Base-by-base conservation (phyloP, 2,888 invertebrate genomes). In the Cotesia congregata region DNA sequence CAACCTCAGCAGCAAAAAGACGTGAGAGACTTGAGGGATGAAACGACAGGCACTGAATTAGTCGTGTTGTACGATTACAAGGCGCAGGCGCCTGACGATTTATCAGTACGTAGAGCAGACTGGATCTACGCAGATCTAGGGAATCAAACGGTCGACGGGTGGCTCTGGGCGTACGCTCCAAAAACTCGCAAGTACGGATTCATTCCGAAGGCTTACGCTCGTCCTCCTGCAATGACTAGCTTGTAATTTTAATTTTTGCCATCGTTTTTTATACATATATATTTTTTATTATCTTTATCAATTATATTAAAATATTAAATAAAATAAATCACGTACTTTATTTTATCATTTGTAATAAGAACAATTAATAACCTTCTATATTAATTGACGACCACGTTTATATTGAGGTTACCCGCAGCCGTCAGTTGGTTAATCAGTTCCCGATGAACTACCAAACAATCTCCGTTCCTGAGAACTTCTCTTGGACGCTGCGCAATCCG, bases 21-120 rank as follows among this genome's bases (percentile, higher is more conserved):
- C 78, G 76, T 86, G 64, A 85, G 88, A 72, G 89, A 89, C 79
- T 88, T 89, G 77, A 83, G 89, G 41, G 89, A 89, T 71, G 89
- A 89, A 62, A 85, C 87, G 40, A 88, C 87, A 87, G 97, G 97
- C 79, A 96, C 97, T 0, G 97, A 97, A 89, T 92, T 97, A 86
- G 97, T 98, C 83, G 97, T 97, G 94, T 92, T 98, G 20, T 97
- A 97, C 88, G 97, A 98, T 91, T 98, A 97, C 90, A 97, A 97
- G 94, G 95, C 97, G 67, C 97, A 97, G 91, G 97, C 97, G 65
- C 96, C 97, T 0, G 97, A 97, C 88, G 97, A 97, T 90, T 90
- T 98, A 77, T 95, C 96, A 5, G 97, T 98, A 78, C 93, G 95
- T 82, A 92, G 97, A 75, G 97, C 98, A 6, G 97, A 98, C 87